Base-by-base conservation (phyloP, 2,888 invertebrate genomes). In the Teleogryllus oceanicus region DNA sequence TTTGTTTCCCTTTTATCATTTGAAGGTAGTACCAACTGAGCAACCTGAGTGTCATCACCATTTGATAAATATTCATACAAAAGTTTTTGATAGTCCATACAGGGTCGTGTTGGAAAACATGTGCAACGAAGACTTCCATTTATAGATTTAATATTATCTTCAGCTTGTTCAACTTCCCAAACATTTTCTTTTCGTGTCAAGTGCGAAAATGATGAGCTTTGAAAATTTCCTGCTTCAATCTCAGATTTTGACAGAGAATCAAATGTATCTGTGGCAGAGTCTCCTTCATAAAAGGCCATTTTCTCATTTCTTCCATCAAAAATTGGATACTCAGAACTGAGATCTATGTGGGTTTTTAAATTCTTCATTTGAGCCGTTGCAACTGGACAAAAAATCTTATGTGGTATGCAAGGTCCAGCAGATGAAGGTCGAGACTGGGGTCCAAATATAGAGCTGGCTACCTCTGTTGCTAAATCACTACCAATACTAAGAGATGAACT, bases 51-150 rank as follows among this genome's bases (percentile, higher is more conserved):
- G 37, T 37, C 37, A 37, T 37, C 37, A 37, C 37, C 8, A 74
- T 37, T 37, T 37, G 37, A 49, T 18, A 79, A 21, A 77, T 80
- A 80, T 49, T 80, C 62, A 24, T 11, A 51, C 18, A 80, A 50
- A n/a, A 80, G 20, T 11, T 80, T 74, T 18, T 80, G 80, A 49
- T 80, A 80, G 62, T 80, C 21, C 8, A 50, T 62, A 49, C 75
- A 80, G 8, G 49, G 74, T 16, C 80, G 77, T 3, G 62, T 21
- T 49, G 80, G 80, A 49, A 80, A 77, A 50, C 80, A 77, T 16
- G 76, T 77, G 21, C 80, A 80, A 10, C 62, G 49, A 16, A 75
- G 20, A 12, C 50, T 16, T n/a, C n/a, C 18, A 20, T 37, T 49
- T 3, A 24, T 16, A 62, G 13, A 18, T 18, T n/a, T 62, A 5